Evolutionary conservation across 64 coral and sea anemone genomes (phyloP), one percentile per base, ranked within the genome.

Genomic region (Stylophora pistillata): DNA sequence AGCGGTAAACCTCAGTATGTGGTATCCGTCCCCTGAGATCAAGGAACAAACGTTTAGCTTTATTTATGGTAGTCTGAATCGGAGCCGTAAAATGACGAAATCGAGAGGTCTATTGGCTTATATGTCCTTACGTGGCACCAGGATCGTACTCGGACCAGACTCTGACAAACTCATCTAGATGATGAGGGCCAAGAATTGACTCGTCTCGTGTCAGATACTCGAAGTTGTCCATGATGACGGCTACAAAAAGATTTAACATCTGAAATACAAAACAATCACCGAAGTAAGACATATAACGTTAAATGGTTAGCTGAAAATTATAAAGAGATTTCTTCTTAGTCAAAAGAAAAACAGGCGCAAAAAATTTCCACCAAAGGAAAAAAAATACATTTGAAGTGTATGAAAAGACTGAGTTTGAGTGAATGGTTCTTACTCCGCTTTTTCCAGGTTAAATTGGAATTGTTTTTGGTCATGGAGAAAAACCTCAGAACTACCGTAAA

Each of bases 191-290:
- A 13, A 99, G 87, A 29, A 99, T 99, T 41, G 97, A 99, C 76
- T 99, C 97, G 33, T 99, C 97, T 3, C 97, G 91, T 41, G 97
- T 99, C 52, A 99, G 72, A 77, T 99, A 99, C 73, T 99, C 97
- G 34, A 99, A 99, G 59, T 99, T 99, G 89, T 99, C 97, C 97
- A 99, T 95, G 55, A 99, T 99, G 58, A 99, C 97, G 88, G 97
- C 97, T 10, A 99, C 97, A 87, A 99, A 99, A 9, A 99, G 88
- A 93, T 99, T 99, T 23, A 99, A 78, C 97, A 99, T 99, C 97
- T 99, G 68, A 21, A 73, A 56, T 4, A 81, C n/a, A 30, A 16
- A 81, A 31, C 25, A 61, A n/a, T 31, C 20, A 13, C 18, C 9
- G 55, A 15, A 13, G 16, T 81, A 58, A 29, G 54, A 31, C 4